Evolutionary conservation across 2,888 invertebrate genomes (phyloP).

Genomic region (Cheiracanthium punctorium): DNA sequence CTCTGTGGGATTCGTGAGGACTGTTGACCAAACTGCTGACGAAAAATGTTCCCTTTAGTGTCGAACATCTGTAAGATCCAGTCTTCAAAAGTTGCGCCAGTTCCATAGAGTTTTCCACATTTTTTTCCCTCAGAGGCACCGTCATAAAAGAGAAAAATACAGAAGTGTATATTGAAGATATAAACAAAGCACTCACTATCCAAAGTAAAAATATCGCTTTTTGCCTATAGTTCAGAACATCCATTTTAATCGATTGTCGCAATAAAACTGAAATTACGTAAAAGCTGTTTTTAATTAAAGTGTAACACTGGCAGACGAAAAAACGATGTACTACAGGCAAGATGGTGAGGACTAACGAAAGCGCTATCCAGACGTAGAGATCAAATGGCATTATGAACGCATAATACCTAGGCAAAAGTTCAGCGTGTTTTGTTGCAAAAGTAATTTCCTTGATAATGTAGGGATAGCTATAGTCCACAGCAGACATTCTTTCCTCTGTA

Average conservation of each 20-base stretch:
- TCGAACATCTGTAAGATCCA: neutral
- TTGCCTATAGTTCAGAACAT: no score
- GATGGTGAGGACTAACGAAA: neutral
- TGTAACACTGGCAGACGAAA: neutral
- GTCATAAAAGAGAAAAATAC: slow-evolving; percentile 24
- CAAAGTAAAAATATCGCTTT: neutral
- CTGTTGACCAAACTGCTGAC: neutral
- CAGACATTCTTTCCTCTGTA: neutral
- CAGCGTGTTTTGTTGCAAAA: slow-evolving; percentile 11
- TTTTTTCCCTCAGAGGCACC: slow-evolving; percentile 11
- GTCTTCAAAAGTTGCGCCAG: neutral
- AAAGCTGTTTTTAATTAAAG: no score
- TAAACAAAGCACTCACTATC: neutral
- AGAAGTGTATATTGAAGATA: neutral
- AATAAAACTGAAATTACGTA: no score
- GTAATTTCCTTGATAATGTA: neutral
- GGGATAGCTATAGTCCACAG: slow-evolving; percentile 13
- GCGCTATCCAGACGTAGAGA: neutral
- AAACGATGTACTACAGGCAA: neutral
- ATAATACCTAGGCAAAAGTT: neutral
- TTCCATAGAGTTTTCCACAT: neutral
- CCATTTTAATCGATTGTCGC: no score
- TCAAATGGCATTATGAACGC: slow-evolving; percentile 18
- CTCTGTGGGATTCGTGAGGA: neutral
- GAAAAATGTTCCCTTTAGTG: neutral